Base-by-base conservation (phyloP, 1,140 invertebrate genomes). In the Helicoverpa zea region DNA sequence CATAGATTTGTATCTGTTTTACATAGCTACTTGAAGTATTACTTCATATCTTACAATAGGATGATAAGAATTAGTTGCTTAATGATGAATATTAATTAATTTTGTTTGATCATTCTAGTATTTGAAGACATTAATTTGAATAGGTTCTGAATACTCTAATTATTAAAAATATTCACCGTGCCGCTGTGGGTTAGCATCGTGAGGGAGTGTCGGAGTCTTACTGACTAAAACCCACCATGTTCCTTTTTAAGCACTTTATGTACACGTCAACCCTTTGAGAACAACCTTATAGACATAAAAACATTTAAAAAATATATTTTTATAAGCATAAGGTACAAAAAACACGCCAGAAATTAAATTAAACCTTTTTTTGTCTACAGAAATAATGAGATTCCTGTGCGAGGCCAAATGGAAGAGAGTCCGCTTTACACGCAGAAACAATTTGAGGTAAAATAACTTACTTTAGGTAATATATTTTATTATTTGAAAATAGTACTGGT, bases 361-460 rank as follows among this genome's bases (percentile, higher is more conserved):
- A 49, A 49, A 23, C 29, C 7, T 51, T 43, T 63, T 79, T 82
- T 91, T 87, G 82, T 87, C 77, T 72, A 43, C 89, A 94, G 92
- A 64, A 87, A 87, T 81, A 81, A 81, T 35, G 88, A 88, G 61
- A 63, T 83, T 13, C 81, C 85, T 13, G 75, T 79, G 11, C 85
- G 89, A 78, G 87, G 89, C 7, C 91, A 90, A 72, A 85, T 92
- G 83, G 93, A 95, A 81, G 89, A 91, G 68, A 94, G 94, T 54
- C 94, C 94, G 0, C 86, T 96, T 2, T 96, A 96, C 73, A 90
- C 95, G 0, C 93, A 95, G 59, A 92, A 94, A 70, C 92, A 95
- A 84, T 94, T 94, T 81, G 91, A 95, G 90, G 96, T 96, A 91
- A 81, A 56, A 52, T 70, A 43, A 43, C 35, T 63, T 79, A 47